A percentile compares a stretch with the other conserved stretches of the same genome.
These are phyloP conservation scores for Aspidiotus rigidus DNA, from an alignment of 2,888 invertebrate species.

Conservation along the genomic window DNA sequence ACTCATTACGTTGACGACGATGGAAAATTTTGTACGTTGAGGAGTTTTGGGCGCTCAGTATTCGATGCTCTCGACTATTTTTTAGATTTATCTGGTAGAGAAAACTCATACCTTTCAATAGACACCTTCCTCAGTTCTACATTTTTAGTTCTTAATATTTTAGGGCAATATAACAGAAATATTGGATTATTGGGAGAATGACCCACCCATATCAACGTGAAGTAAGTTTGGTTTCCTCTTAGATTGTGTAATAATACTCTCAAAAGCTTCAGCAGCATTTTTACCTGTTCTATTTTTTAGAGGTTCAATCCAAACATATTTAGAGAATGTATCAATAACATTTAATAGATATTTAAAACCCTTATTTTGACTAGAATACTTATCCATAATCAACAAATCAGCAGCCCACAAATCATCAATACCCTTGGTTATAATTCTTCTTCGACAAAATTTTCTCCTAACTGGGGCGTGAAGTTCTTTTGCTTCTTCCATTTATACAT, in stretches of 20 bases:
- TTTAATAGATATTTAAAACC: slow-evolving; percentile 36
- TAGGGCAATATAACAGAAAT: too few species aligned
- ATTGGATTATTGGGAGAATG: too few species aligned
- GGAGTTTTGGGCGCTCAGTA: too few species aligned
- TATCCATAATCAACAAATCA: slow-evolving; percentile 29
- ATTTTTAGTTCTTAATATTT: too few species aligned
- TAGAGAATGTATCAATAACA: slow-evolving; percentile 38
- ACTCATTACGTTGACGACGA: too few species aligned
- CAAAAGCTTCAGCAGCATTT: slow-evolving; percentile 36
- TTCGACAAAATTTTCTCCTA: slow-evolving; percentile 21
- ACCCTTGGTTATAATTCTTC: slow-evolving; percentile 15
- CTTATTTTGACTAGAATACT: slow-evolving; percentile 33
- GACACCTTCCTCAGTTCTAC: too few species aligned
- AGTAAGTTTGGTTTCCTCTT: slow-evolving; percentile 34
- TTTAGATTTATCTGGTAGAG: too few species aligned
- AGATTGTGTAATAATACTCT: slow-evolving; percentile 35
- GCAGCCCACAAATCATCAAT: slow-evolving; percentile 33
- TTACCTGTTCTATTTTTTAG: slow-evolving; percentile 37
- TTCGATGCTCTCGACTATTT: too few species aligned
- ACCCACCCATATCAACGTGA: slow-evolving; percentile 39
- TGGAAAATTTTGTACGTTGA: too few species aligned
- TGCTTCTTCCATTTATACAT: slow-evolving; percentile 16
- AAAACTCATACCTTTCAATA: too few species aligned
- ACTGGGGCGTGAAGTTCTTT: slow-evolving; percentile 22
- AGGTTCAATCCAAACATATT: slow-evolving; percentile 38